These are phyloP conservation scores for Zosterops japonicus DNA, from an alignment of 2,113 vertebrate species.

Conservation along the genomic window DNA sequence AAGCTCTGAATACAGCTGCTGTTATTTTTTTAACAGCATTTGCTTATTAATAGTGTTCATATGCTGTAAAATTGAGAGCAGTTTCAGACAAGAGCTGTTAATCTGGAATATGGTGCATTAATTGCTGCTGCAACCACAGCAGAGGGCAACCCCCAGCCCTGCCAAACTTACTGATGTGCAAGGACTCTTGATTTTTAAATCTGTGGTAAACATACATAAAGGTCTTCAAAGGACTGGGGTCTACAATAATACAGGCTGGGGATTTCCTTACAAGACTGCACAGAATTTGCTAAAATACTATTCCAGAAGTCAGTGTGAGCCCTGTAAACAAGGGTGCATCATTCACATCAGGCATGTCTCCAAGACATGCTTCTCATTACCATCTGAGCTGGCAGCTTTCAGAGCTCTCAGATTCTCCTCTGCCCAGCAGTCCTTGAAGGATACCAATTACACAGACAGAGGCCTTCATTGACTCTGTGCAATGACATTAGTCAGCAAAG, in stretches of 20 bases:
- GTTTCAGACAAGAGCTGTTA: not conserved
- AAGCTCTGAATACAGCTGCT: not conserved
- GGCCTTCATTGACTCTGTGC: not conserved
- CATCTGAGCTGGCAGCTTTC: not conserved
- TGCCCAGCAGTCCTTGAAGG: not conserved
- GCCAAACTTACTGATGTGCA: not conserved
- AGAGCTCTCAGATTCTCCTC: not conserved
- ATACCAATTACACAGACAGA: not conserved
- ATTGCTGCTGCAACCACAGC: not conserved
- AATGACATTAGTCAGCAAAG: not conserved
- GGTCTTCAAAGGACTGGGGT: not conserved
- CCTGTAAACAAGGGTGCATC: not conserved
- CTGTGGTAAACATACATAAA: not conserved
- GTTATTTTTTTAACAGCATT: not conserved
- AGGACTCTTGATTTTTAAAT: not conserved
- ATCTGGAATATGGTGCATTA: not conserved
- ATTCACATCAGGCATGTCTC: not conserved
- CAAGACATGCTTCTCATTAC: not conserved
- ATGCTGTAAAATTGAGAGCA: not conserved
- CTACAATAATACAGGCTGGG: not conserved
- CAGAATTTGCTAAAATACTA: not conserved
- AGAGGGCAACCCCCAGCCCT: not conserved
- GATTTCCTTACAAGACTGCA: not conserved
- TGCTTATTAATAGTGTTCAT: not conserved
- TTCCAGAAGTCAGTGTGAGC: not conserved